These are phyloP conservation scores for Ciconia nigra DNA, from an alignment of 2,797 vertebrate species.

Conservation along the genomic window DNA sequence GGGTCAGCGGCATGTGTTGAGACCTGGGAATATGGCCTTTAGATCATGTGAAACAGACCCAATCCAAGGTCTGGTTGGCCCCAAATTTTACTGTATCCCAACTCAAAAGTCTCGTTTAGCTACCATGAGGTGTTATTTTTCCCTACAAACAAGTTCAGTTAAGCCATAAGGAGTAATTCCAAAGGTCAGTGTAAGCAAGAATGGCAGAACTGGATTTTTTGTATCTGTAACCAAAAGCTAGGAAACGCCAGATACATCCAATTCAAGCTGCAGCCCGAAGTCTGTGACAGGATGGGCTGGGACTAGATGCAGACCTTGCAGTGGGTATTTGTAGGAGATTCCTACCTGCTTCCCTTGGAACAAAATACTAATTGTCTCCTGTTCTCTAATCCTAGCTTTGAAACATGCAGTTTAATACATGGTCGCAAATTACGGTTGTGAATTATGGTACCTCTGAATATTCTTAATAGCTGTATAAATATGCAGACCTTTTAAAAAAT, in stretches of 20 bases:
- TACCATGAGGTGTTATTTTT: neutral
- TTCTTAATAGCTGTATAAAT: neutral
- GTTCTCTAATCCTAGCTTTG: neutral
- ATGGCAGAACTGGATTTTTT: neutral
- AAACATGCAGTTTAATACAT: neutral
- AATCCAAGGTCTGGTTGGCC: neutral
- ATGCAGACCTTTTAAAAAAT: neutral
- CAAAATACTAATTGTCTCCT: neutral
- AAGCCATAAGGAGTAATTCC: neutral
- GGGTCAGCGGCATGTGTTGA: accelerated
- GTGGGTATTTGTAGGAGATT: neutral
- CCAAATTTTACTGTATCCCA: neutral
- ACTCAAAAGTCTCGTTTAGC: neutral
- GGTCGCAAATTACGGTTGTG: neutral
- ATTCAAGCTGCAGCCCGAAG: neutral
- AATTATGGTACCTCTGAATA: neutral
- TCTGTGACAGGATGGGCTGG: neutral
- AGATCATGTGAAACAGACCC: neutral
- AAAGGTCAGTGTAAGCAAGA: neutral
- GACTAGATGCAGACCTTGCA: neutral
- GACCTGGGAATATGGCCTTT: neutral
- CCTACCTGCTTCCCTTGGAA: neutral
- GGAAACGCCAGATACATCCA: neutral
- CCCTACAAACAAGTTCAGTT: neutral
- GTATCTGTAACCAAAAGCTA: neutral